Conservation (phyloP, 2,797 vertebrate genomes). For the Emys orbicularis region DNA sequence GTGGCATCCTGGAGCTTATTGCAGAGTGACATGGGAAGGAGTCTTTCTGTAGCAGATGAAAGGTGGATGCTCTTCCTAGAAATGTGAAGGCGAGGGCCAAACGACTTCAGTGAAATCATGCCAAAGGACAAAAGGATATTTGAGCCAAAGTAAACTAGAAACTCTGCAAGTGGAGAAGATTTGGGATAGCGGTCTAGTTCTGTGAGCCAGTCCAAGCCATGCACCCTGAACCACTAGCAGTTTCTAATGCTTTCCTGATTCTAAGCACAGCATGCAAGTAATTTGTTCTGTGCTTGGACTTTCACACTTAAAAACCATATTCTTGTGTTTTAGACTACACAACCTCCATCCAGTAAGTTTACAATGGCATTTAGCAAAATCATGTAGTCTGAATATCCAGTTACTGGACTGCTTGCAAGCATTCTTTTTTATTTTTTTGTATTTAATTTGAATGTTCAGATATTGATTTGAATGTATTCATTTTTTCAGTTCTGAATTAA, state of each 20-base stretch:
- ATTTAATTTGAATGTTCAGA: neutral
- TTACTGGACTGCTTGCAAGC: neutral
- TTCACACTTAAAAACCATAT: neutral
- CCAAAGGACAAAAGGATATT: neutral
- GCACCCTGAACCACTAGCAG: neutral
- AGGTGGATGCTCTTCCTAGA: neutral
- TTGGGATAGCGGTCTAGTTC: neutral
- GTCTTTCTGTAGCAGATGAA: neutral
- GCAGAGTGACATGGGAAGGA: neutral
- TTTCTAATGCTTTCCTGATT: conserved; percentile 34
- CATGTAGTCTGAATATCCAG: neutral
- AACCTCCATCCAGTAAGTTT: conserved; percentile 27
- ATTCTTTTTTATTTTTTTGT: neutral
- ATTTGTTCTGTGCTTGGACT: conserved; percentile 37
- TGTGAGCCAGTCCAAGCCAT: neutral
- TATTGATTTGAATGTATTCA: neutral
- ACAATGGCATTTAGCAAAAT: conserved; percentile 22
- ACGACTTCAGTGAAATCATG: neutral
- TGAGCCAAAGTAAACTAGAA: neutral
- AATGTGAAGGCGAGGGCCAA: neutral
- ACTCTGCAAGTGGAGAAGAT: neutral
- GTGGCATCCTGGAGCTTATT: neutral
- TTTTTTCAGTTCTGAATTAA: neutral
- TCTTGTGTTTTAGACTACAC: neutral
- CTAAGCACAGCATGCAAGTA: conserved; percentile 48